Conservation (phyloP, 2,113 vertebrate genomes). For the Polypterus bichir region DNA sequence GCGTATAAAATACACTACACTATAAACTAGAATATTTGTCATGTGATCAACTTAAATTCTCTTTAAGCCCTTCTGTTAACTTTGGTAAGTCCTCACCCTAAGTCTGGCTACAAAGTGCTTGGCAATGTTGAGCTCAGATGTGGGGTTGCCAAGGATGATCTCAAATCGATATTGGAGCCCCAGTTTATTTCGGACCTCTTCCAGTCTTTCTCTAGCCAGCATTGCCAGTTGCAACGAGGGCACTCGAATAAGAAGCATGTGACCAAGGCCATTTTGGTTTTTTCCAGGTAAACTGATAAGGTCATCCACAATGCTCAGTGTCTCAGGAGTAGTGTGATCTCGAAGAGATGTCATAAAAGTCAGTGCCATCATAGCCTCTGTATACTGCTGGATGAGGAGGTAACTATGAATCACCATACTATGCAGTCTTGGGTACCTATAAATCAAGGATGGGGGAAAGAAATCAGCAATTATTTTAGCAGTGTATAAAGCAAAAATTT, state of each 20-base stretch:
- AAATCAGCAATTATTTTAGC: background rate
- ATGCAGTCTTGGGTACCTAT: constrained; percentile 85
- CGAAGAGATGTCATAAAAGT: constrained; percentile 74
- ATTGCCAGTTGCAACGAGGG: constrained; percentile 91
- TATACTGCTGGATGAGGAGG: constrained; percentile 96
- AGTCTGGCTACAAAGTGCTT: constrained; percentile 70
- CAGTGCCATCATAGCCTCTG: constrained; percentile 89
- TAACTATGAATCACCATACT: constrained; percentile 97
- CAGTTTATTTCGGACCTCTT: constrained; percentile 83
- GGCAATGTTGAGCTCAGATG: constrained; percentile 62
- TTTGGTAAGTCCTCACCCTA: constrained; percentile 51
- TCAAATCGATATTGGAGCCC: constrained; percentile 87
- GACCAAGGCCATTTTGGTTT: constrained; percentile 66
- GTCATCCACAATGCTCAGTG: constrained; percentile 86
- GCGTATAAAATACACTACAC: too few relatives aligned
- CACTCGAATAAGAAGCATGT: constrained; percentile 90
- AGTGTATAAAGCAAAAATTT: too few relatives aligned
- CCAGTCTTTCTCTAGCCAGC: constrained; percentile 79
- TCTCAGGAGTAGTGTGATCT: constrained; percentile 90
- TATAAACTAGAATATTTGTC: too few relatives aligned
- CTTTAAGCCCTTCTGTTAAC: background rate
- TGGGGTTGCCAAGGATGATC: constrained; percentile 80
- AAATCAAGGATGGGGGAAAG: background rate
- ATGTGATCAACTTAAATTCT: too few relatives aligned
- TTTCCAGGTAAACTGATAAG: constrained; percentile 73